Percentiles rank a stretch among this genome's conserved stretches.
Conservation (phyloP, 2,113 vertebrate species). For the Pteropus alecto region DNA sequence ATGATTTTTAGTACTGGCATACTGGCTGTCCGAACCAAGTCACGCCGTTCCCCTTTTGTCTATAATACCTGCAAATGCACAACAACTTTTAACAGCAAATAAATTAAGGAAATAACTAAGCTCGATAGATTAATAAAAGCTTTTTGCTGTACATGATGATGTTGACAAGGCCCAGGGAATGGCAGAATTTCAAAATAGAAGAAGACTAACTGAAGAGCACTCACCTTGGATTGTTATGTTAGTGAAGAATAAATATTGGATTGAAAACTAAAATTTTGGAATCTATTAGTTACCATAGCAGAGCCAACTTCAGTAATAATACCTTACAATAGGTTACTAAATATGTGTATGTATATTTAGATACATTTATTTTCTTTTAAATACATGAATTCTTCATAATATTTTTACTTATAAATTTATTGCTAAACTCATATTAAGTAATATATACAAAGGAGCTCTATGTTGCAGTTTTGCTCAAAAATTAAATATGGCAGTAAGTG, state of each 20-base stretch:
- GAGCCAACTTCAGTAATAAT: neutral
- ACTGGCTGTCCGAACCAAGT: neutral
- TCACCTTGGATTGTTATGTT: neutral
- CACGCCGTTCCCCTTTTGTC: neutral
- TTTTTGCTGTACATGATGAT: neutral
- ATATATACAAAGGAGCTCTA: neutral
- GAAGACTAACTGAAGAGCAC: neutral
- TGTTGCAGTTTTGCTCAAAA: neutral
- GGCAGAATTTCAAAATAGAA: neutral
- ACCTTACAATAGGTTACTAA: neutral
- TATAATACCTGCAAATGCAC: neutral
- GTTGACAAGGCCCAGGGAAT: neutral
- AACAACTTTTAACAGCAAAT: neutral
- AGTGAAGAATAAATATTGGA: neutral
- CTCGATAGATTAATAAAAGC: neutral
- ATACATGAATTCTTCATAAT: neutral
- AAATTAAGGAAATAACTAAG: neutral
- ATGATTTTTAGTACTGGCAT: neutral
- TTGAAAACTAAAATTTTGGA: neutral
- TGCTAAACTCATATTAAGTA: neutral
- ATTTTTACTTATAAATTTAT: neutral
- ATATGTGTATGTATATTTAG: neutral
- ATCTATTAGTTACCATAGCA: neutral
- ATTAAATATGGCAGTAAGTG: neutral
- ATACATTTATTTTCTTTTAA: neutral